Conservation (phyloP, 2,797 vertebrate genomes). For the Syngnathus acus region DNA sequence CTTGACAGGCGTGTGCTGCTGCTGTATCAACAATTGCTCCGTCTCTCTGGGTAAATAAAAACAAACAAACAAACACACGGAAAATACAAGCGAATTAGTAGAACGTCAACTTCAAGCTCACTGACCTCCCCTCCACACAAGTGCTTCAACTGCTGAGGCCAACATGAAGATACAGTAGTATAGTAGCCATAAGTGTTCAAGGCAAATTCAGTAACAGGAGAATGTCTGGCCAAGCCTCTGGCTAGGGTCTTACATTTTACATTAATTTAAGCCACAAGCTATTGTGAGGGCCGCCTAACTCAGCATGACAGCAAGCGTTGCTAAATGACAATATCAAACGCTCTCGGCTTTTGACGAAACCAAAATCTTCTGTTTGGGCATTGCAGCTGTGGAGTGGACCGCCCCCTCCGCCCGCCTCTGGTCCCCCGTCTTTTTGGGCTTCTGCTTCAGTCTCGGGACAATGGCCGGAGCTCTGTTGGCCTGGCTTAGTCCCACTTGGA, state of each 20-base stretch:
- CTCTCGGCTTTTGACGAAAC: background rate
- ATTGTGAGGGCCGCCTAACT: no score
- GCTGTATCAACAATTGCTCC: conserved; percentile 61
- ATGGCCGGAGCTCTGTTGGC: conserved; percentile 58
- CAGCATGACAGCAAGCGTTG: background rate
- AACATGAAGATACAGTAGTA: no score
- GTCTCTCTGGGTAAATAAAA: conserved; percentile 62
- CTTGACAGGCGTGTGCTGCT: conserved; percentile 57
- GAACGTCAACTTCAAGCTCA: no score
- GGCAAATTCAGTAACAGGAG: no score
- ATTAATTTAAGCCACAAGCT: no score
- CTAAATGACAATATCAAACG: background rate
- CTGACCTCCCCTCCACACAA: no score
- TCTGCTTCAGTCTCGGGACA: conserved; percentile 69
- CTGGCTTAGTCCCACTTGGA: conserved; percentile 54
- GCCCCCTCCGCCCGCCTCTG: conserved; percentile 49
- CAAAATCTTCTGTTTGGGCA: background rate
- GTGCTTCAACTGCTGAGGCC: no score
- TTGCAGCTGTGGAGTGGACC: conserved; percentile 69
- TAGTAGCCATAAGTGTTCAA: no score
- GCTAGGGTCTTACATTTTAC: no score
- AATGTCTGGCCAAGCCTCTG: no score
- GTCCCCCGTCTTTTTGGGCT: conserved; percentile 59
- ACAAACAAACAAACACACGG: background rate
- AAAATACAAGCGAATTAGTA: no score